Conservation (phyloP, 1,140 invertebrate species). For the Zaprionus davidi region DNA sequence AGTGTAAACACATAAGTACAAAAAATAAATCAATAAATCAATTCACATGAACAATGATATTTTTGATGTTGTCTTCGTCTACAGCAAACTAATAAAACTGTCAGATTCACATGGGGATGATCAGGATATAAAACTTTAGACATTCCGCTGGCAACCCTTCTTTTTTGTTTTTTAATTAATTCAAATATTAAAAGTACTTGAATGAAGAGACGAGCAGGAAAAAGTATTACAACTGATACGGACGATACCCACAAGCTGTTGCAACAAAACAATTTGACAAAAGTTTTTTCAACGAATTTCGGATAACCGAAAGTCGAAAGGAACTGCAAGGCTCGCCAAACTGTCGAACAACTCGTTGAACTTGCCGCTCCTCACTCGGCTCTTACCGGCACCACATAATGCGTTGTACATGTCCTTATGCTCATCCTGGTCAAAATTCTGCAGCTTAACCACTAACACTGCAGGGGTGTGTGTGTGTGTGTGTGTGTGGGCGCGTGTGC, state of each 20-base stretch:
- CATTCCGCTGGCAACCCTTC: not conserved
- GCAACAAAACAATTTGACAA: conserved; percentile 8
- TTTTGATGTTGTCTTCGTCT: too few species aligned
- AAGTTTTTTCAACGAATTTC: conserved; percentile 7
- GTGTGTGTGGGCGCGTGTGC: conserved; percentile 2
- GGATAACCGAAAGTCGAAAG: conserved; percentile 4
- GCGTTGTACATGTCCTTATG: conserved; percentile 26
- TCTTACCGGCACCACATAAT: conserved; percentile 5
- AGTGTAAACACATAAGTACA: too few species aligned
- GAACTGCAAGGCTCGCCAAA: conserved; percentile 18
- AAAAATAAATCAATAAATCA: too few species aligned
- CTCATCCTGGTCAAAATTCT: conserved; percentile 59
- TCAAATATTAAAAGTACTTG: not conserved
- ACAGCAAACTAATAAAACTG: too few species aligned
- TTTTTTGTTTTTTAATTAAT: not conserved
- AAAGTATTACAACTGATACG: conserved; percentile 3
- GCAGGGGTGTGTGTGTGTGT: conserved; percentile 4
- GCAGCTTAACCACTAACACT: conserved; percentile 31
- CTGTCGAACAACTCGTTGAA: conserved; percentile 15
- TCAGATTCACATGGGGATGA: not conserved
- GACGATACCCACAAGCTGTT: conserved; percentile 4
- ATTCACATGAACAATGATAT: too few species aligned
- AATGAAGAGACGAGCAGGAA: not conserved
- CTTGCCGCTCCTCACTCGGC: not conserved
- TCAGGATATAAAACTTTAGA: not conserved